Conservation (phyloP, 2,888 invertebrate genomes). For the Oscheius myriophilus region DNA sequence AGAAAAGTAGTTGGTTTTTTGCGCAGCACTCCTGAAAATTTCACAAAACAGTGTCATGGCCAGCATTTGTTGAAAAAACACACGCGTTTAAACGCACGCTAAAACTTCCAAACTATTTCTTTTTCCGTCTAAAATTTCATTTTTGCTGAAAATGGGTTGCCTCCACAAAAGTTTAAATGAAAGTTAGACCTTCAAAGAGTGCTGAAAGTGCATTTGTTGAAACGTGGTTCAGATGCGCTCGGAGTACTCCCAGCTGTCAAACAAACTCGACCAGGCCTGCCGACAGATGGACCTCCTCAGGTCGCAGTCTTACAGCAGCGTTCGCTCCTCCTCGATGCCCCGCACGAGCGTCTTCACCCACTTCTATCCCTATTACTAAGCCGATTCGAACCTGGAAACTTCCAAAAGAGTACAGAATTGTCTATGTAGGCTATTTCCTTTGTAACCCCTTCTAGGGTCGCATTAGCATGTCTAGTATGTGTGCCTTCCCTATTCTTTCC, state of each 20-base stretch:
- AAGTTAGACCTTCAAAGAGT: not conserved
- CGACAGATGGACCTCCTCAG: constrained; percentile 70
- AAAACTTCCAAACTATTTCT: no score
- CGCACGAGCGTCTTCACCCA: constrained; percentile 68
- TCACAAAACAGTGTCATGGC: no score
- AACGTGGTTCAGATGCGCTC: constrained; percentile 62
- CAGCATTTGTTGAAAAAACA: no score
- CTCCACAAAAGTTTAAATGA: constrained; percentile 2
- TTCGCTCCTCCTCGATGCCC: constrained; percentile 60
- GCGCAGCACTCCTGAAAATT: no score
- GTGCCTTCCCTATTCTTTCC: constrained; percentile 25
- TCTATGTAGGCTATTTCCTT: constrained; percentile 4
- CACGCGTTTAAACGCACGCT: no score
- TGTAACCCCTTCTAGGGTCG: constrained; percentile 11
- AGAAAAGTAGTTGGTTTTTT: no score
- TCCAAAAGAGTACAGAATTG: constrained; percentile 4
- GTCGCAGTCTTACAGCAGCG: constrained; percentile 61
- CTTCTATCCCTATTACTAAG: constrained; percentile 70
- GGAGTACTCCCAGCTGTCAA: constrained; percentile 64
- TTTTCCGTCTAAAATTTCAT: no score
- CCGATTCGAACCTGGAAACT: constrained; percentile 5
- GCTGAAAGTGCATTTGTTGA: constrained; percentile 10
- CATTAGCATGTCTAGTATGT: constrained; percentile 21
- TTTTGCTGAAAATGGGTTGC: no score
- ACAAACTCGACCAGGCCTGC: constrained; percentile 67